A percentile compares a stretch with the other conserved stretches of the same genome.
These are phyloP conservation scores for Phymastichus coffea DNA, from an alignment of 1,140 invertebrate genomes.

Conservation along the genomic window DNA sequence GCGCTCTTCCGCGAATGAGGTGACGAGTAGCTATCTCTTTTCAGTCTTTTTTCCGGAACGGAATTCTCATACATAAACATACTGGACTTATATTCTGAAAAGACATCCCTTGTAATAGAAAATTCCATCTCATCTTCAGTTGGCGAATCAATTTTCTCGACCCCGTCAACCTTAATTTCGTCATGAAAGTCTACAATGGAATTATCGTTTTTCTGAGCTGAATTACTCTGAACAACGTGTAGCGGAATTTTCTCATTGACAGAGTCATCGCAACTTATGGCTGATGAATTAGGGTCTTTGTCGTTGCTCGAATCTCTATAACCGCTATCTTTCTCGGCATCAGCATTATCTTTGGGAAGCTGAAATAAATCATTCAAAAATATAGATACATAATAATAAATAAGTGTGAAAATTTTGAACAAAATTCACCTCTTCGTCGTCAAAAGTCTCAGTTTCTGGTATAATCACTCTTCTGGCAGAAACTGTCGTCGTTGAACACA, in stretches of 20 bases:
- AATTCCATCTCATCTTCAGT: not conserved
- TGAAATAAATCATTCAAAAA: constrained; percentile 3
- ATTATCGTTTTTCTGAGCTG: not conserved
- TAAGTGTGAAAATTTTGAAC: not conserved
- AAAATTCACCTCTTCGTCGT: constrained; percentile 2
- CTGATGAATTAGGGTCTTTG: not conserved
- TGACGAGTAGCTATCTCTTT: constrained; percentile 10
- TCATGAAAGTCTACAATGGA: not conserved
- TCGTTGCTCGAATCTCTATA: constrained; percentile 11
- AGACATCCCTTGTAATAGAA: constrained; percentile 6
- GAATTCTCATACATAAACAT: constrained; percentile 15
- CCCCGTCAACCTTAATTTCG: not conserved
- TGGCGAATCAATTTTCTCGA: not conserved
- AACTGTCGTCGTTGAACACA: not conserved
- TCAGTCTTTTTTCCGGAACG: not conserved
- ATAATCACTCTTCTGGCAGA: constrained; percentile 20
- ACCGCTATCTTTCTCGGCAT: constrained; percentile 10
- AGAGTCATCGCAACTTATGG: constrained; percentile 15
- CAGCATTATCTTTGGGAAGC: not conserved
- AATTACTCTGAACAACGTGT: not conserved
- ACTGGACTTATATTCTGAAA: constrained; percentile 14
- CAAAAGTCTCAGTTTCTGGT: constrained; percentile 23
- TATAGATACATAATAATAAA: not conserved
- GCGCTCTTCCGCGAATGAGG: constrained; percentile 21
- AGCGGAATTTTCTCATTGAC: constrained; percentile 11